Evolutionary conservation across 1,140 invertebrate species (phyloP).

Genomic region (Drosophila ohnishii): DNA sequence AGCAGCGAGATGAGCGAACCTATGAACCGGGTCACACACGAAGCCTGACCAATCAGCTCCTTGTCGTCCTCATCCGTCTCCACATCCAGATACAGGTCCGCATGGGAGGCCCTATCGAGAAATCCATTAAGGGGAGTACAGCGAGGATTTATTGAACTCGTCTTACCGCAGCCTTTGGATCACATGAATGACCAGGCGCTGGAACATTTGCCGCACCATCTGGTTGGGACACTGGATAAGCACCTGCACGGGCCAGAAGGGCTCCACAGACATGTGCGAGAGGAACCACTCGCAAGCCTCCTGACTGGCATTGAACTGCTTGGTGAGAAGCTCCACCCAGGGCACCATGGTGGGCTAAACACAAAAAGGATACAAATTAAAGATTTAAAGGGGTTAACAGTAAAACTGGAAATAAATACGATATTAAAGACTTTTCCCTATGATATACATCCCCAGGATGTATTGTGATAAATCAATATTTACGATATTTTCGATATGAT

Average conservation of each 20-base stretch:
- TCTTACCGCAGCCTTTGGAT: conserved; percentile 91
- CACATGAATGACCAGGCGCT: conserved; percentile 96
- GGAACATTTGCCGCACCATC: conserved; percentile 97
- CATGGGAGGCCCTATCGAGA: conserved; percentile 85
- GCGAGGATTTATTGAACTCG: not conserved
- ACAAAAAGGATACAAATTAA: too few species aligned
- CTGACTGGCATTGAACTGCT: conserved; percentile 96
- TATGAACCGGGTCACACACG: conserved; percentile 96
- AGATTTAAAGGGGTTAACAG: not conserved
- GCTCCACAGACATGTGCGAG: conserved; percentile 95
- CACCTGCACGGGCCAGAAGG: conserved; percentile 97
- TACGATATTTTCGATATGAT: not conserved
- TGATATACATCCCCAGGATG: too few species aligned
- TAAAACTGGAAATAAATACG: too few species aligned
- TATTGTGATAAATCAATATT: not conserved
- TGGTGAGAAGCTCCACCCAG: conserved; percentile 97
- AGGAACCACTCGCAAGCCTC: conserved; percentile 96
- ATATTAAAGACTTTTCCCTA: too few species aligned
- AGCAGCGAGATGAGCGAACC: conserved; percentile 94
- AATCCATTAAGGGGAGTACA: conserved; percentile 11
- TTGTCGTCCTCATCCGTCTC: conserved; percentile 87
- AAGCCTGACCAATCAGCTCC: conserved; percentile 90
- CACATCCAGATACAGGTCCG: conserved; percentile 88
- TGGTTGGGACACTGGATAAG: conserved; percentile 97
- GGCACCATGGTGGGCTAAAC: conserved; percentile 95